A percentile compares a stretch with the other conserved stretches of the same genome.
Evolutionary conservation across 2,888 invertebrate genomes (phyloP).

Genomic region (Leucania comma): DNA sequence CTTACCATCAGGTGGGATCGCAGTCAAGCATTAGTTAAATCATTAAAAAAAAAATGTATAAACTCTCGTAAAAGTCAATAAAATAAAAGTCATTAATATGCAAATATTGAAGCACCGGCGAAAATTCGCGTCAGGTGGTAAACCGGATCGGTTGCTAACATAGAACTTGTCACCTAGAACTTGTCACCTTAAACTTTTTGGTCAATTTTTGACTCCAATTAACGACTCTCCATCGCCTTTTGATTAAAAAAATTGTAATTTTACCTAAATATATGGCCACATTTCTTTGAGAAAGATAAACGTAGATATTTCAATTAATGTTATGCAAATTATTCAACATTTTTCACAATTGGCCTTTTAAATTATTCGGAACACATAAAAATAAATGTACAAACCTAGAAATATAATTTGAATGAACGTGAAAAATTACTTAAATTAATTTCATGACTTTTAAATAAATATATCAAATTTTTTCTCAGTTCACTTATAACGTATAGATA

Average conservation of each 20-base stretch:
- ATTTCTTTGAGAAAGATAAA: slow-evolving; percentile 32
- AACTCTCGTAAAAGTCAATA: slow-evolving; percentile 74
- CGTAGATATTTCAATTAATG: slow-evolving; percentile 22
- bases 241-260: slow-evolving; percentile 56
- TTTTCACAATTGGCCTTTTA: slow-evolving; percentile 26
- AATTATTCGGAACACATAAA: slow-evolving; percentile 27
- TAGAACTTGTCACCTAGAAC: slow-evolving; percentile 84
- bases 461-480: not conserved
- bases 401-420: not conserved
- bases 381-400: slow-evolving; percentile 30
- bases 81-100: slow-evolving; percentile 85
- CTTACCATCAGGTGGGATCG: no score
- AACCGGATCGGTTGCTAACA: slow-evolving; percentile 88
- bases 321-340: slow-evolving; percentile 20
- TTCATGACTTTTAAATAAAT: not conserved
- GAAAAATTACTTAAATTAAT: not conserved
- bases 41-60: slow-evolving; percentile 29
- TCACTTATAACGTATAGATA: not conserved
- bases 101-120: slow-evolving; percentile 76
- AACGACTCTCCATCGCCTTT: slow-evolving; percentile 72
- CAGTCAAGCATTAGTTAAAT: no score
- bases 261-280: slow-evolving; percentile 47
- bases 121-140: slow-evolving; percentile 86
- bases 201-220: slow-evolving; percentile 72
- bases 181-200: slow-evolving; percentile 81